Evolutionary conservation across 2,113 vertebrate genomes (phyloP), one percentile per base, ranked within the genome.

Genomic region (Anser cygnoides): DNA sequence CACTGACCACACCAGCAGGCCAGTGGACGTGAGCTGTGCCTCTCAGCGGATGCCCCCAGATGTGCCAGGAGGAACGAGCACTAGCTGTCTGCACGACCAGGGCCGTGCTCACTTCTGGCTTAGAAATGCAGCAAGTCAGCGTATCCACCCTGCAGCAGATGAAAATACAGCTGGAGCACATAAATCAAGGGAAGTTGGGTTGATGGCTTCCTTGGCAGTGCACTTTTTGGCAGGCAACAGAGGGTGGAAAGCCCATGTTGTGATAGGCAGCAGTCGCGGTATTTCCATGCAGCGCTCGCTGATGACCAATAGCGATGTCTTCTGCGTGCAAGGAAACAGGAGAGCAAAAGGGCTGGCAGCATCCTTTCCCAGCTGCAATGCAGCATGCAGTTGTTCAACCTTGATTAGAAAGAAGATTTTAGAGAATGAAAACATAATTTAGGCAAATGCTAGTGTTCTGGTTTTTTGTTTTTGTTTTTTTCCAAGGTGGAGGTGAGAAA

Each of bases 41-140:
- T 18, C 21, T 76, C 31, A 28, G 18, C 58, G 65, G 49, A 55
- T 21, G 46, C 2, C 18, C 20, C 16, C 13, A 33, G 31, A 46
- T 43, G 21, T 35, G 21, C 31, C 2, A 4, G 61, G 31, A 49
- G 20, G 19, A 75, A 15, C 0, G 1, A n/a, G n/a, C 12, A n/a
- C n/a, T 37, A 59, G n/a, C 37, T 89, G 33, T 44, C 39, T 73
- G 35, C 22, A 3, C 5, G 18, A 63, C 23, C 54, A 41, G 43
- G 11, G 21, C 21, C 21, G 37, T 0, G 4, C 43, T 89, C 0
- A 0, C 16, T 19, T 59, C 59, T 61, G 16, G 18, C 35, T 55
- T 67, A 72, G 54, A 76, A 89, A 65, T 0, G 2, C 39, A 70
- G 43, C 49, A 31, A 31, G 35, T 73, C 50, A 57, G 26, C 2